Percentiles rank a stretch among this genome's conserved stretches.
Evolutionary conservation across 1,140 invertebrate species (phyloP).

Genomic region (Ptiloglossa arizonensis): DNA sequence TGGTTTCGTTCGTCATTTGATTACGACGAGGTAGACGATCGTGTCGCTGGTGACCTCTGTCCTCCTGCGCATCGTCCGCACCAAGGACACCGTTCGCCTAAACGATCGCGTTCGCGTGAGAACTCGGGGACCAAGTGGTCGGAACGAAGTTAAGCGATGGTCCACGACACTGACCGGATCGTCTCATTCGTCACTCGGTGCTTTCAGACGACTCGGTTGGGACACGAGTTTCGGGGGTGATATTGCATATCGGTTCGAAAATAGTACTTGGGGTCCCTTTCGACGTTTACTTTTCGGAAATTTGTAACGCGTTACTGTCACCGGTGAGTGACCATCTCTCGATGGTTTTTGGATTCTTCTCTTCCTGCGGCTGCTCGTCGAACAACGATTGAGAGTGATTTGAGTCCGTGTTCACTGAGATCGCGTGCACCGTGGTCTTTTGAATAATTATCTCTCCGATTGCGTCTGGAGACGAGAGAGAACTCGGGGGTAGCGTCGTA

Average conservation of each 20-base stretch:
- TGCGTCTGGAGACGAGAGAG: neutral
- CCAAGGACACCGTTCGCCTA: neutral
- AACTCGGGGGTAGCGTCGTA: neutral
- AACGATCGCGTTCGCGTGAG: neutral
- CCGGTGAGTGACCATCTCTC: neutral
- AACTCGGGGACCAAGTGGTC: neutral
- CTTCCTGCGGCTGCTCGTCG: no score
- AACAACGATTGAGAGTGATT: neutral
- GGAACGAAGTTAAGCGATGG: neutral
- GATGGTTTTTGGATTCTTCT: neutral
- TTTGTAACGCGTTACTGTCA: no score
- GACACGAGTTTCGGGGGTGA: no score
- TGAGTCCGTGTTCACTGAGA: constrained; percentile 7
- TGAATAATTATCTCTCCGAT: neutral
- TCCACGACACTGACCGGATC: neutral
- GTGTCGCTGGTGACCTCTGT: neutral
- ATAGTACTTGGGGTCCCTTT: no score
- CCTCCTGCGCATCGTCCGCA: constrained; percentile 23
- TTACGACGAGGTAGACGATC: neutral
- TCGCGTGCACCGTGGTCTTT: neutral
- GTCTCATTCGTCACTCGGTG: neutral
- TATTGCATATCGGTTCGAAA: no score
- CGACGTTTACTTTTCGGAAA: no score
- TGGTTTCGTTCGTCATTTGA: constrained; percentile 42
- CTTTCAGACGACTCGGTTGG: neutral